phyloP scores from a whole-genome alignment of 2,797 vertebrate genomes.

The Etheostoma nigrum region DNA sequence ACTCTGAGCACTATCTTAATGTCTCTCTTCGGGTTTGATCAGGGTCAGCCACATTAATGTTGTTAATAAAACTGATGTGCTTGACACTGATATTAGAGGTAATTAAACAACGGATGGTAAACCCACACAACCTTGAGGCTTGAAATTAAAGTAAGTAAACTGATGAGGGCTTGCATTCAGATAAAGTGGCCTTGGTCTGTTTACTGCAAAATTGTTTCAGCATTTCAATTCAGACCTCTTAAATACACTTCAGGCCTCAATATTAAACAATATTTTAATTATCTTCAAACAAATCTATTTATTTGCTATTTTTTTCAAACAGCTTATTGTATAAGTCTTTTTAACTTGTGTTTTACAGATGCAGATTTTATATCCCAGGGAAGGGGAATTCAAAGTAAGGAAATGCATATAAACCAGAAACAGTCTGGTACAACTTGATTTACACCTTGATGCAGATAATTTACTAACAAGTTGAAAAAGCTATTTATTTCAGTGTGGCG shows the following conservation, averaged over 20 bases:
- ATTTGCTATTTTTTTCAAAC: neutral
- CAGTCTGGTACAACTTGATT: neutral
- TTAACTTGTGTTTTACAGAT: neutral
- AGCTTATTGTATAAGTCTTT: neutral
- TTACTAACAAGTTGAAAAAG: neutral
- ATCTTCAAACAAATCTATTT: neutral
- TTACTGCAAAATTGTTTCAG: slow-evolving; percentile 14
- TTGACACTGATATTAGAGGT: slow-evolving; percentile 26
- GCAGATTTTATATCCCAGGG: neutral
- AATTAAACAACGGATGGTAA: slow-evolving; percentile 18
- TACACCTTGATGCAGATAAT: neutral
- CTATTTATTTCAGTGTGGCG: slow-evolving; percentile 21
- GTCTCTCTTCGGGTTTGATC: slow-evolving; percentile 19
- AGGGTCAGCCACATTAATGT: slow-evolving; percentile 21
- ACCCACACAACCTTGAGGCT: slow-evolving; percentile 1
- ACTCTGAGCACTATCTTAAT: slow-evolving; percentile 18
- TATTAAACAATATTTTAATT: slow-evolving; percentile 12
- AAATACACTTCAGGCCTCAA: slow-evolving; percentile 10
- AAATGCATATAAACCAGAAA: slow-evolving; percentile 3
- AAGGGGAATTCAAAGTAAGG: neutral
- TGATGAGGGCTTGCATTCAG: slow-evolving; percentile 16
- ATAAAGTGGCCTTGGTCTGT: slow-evolving; percentile 23
- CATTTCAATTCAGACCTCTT: slow-evolving; percentile 1
- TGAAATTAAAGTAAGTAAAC: slow-evolving; percentile 12
- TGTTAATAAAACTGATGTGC: slow-evolving; percentile 38